Percentiles rank a stretch among this genome's conserved stretches.
These are phyloP conservation scores for Rhyacophila evoluta DNA, from an alignment of 2,888 invertebrate species.

Conservation along the genomic window DNA sequence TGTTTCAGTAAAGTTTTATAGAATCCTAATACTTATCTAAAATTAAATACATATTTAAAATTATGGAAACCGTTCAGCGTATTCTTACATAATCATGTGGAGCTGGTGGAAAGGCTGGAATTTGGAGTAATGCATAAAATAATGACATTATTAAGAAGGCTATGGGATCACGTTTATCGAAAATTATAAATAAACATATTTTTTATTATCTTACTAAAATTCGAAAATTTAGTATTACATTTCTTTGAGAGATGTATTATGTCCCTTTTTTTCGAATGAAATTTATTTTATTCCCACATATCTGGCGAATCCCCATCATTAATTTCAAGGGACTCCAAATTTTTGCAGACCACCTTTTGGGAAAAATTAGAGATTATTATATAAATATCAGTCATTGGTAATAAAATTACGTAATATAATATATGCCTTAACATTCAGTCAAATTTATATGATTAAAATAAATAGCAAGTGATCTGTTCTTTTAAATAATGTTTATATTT, in stretches of 20 bases:
- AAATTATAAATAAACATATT: slow-evolving; percentile 5
- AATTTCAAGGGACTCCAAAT: background rate
- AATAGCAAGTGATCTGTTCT: no score
- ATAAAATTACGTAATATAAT: no score
- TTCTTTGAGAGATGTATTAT: no score
- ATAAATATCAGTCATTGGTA: no score
- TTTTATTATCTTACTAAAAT: background rate
- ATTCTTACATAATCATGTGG: background rate
- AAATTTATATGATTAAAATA: no score
- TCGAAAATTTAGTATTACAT: no score
- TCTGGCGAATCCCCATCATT: background rate
- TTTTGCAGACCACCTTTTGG: background rate
- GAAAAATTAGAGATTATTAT: background rate
- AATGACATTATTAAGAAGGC: slow-evolving; percentile 6
- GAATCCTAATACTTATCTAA: no score
- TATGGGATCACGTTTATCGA: slow-evolving; percentile 6
- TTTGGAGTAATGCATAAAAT: background rate
- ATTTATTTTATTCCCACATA: background rate
- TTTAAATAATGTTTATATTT: no score
- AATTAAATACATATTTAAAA: background rate
- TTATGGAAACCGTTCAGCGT: background rate
- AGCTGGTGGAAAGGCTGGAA: background rate
- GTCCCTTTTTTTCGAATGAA: no score
- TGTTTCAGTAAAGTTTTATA: no score
- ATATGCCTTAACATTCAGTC: no score